phyloP scores from a whole-genome alignment of 2,888 invertebrate genomes.

The Campoletis raptor region DNA sequence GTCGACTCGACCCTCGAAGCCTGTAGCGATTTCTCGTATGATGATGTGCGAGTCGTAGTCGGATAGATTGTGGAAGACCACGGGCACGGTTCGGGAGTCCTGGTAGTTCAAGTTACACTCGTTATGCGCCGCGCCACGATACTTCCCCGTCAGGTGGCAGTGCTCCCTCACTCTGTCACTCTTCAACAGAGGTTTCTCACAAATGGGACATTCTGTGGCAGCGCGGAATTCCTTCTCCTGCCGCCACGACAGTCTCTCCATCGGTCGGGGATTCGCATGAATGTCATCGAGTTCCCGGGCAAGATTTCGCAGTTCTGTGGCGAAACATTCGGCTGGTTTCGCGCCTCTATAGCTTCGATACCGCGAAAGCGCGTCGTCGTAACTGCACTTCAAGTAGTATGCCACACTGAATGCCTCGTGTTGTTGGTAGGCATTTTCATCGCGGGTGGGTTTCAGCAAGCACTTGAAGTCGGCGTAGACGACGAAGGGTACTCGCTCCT shows the following conservation, averaged over 20 bases:
- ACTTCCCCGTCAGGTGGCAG: constrained; percentile 69
- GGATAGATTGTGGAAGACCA: constrained; percentile 75
- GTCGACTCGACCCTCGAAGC: constrained; percentile 66
- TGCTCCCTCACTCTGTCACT: constrained; percentile 62
- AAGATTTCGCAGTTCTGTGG: constrained; percentile 23
- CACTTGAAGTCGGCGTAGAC: constrained; percentile 66
- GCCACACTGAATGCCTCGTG: constrained; percentile 56
- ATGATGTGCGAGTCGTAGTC: constrained; percentile 75
- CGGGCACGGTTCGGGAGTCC: constrained; percentile 66
- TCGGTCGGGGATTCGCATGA: constrained; percentile 30
- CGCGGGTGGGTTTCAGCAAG: constrained; percentile 48
- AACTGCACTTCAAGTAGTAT: constrained; percentile 47
- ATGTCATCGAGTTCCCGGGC: constrained; percentile 25
- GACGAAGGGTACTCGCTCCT: constrained; percentile 60
- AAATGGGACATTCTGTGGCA: constrained; percentile 65
- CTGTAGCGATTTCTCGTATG: constrained; percentile 69
- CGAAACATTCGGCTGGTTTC: constrained; percentile 62
- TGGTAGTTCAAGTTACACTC: constrained; percentile 72
- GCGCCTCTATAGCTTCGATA: constrained; percentile 39
- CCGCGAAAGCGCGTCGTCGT: constrained; percentile 47
- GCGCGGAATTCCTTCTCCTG: constrained; percentile 41
- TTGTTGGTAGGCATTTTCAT: constrained; percentile 41
- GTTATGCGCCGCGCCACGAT: constrained; percentile 71
- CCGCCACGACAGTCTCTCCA: constrained; percentile 38
- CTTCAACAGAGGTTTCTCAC: constrained; percentile 62